A percentile compares a stretch with the other conserved stretches of the same genome.
phyloP scores from a whole-genome alignment of 2,113 vertebrate species.

The Ginglymostoma cirratum region DNA sequence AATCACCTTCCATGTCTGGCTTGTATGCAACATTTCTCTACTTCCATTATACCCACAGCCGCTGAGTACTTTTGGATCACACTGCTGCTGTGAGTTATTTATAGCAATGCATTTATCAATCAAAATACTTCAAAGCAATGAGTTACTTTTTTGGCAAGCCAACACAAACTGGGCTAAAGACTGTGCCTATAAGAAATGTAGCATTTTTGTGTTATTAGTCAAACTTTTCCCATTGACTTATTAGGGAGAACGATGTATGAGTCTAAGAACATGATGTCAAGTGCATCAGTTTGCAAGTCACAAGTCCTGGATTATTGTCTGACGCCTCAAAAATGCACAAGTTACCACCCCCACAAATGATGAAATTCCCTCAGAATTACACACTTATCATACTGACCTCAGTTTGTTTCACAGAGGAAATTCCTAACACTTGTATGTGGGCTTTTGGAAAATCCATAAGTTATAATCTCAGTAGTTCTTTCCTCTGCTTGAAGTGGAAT shows the following conservation, averaged over 20 bases:
- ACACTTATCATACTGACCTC: neutral
- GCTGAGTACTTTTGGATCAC: constrained; percentile 54
- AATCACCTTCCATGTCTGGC: neutral
- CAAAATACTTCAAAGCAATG: constrained; percentile 66
- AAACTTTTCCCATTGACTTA: constrained; percentile 27
- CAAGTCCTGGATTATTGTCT: neutral
- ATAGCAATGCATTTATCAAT: constrained; percentile 67
- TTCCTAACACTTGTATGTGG: too few relatives aligned
- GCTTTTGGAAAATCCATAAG: neutral
- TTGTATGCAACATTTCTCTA: constrained; percentile 46
- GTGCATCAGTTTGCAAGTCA: neutral
- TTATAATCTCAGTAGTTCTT: neutral
- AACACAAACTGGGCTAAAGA: constrained; percentile 61
- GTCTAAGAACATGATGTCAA: neutral
- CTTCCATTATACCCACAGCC: constrained; percentile 56
- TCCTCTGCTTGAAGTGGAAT: neutral
- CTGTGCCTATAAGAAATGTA: neutral
- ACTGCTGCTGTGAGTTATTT: constrained; percentile 61
- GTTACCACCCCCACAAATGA: neutral
- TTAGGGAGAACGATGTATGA: neutral
- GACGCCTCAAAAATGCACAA: neutral
- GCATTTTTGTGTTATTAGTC: constrained; percentile 30
- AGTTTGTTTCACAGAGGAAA: neutral
- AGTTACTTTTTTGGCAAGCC: constrained; percentile 59
- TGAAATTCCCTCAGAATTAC: neutral